Base-by-base conservation (phyloP, 2,888 invertebrate genomes). In the Ecliptopera silaceata region DNA sequence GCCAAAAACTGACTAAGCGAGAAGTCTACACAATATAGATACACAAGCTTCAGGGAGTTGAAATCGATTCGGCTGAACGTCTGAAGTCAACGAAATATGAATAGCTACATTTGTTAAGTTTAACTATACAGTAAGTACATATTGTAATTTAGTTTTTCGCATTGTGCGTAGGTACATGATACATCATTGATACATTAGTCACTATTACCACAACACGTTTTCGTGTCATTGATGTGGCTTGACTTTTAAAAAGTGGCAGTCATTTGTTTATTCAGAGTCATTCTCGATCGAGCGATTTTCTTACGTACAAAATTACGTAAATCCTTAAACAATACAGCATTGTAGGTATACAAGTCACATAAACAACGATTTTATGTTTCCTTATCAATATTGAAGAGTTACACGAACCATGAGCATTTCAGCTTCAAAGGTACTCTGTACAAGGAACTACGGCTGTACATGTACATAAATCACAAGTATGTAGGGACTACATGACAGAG, bases 391-490 rank as follows among this genome's bases (percentile, higher is more conserved):
- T 20, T 36, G 4, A 22, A 12, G 12, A 11, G 20, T 26, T 11
- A 29, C 10, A 26, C n/a, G 3, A 36, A 12, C 45, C 38, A 45
- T 32, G 43, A 29, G 41, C 49, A 41, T 34, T 41, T 57, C 6
- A 5, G 20, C 20, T 26, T 18, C 11, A 22, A 22, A 39, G 39
- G 44, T 8, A 38, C 47, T 20, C 46, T 47, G 31, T 31, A 42
- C 50, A 50, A 54, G 46, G 54, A 50, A 49, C 10, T 46, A 34
- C 6, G 50, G 50, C 32, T 11, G 36, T 47, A 22, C 41, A 48
- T 11, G 36, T 47, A 22, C 41, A 48, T 46, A 53, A 34, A 59
- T 42, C 46, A 53, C 52, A 12, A 42, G 42, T 54, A 39, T 17
- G 38, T 47, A 52, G 18, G 38, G 31, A 50, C n/a, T n/a, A n/a